Evolutionary conservation across 2,888 invertebrate species (phyloP).

Genomic region (Eutolmus rufibarbis): DNA sequence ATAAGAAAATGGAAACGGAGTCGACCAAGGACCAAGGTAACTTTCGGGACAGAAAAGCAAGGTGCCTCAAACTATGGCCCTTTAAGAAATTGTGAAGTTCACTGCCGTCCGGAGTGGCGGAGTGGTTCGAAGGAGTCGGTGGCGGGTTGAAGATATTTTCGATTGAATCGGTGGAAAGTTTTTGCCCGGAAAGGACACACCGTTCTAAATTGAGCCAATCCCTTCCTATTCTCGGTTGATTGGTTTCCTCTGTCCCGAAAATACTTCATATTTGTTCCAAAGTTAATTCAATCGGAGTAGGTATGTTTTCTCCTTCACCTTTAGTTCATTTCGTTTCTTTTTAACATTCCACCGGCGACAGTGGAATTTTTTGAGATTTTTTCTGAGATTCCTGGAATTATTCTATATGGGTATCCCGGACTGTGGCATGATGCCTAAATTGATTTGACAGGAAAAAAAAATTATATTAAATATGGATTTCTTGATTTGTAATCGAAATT

Average conservation of each 20-base stretch:
- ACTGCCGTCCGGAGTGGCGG: neutral
- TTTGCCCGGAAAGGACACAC: conserved; percentile 2
- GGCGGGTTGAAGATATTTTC: neutral
- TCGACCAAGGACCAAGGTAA: neutral
- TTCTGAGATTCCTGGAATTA: neutral
- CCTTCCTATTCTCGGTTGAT: conserved; percentile 10
- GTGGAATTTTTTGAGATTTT: neutral
- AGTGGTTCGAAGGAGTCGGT: neutral
- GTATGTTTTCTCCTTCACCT: neutral
- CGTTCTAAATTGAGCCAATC: neutral
- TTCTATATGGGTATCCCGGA: neutral
- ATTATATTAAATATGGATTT: neutral
- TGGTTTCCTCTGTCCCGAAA: conserved; percentile 9
- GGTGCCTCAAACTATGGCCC: neutral
- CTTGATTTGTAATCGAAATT: neutral
- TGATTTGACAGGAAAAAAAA: neutral
- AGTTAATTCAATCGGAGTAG: conserved; percentile 4
- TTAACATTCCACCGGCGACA: neutral
- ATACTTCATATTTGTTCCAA: conserved; percentile 12
- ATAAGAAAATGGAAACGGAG: neutral
- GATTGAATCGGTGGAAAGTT: neutral
- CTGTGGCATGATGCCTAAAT: neutral
- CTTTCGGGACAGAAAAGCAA: neutral
- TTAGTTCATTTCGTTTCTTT: neutral
- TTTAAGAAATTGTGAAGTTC: neutral